Conservation (phyloP, 2,113 vertebrate species). For the Octodon degus region DNA sequence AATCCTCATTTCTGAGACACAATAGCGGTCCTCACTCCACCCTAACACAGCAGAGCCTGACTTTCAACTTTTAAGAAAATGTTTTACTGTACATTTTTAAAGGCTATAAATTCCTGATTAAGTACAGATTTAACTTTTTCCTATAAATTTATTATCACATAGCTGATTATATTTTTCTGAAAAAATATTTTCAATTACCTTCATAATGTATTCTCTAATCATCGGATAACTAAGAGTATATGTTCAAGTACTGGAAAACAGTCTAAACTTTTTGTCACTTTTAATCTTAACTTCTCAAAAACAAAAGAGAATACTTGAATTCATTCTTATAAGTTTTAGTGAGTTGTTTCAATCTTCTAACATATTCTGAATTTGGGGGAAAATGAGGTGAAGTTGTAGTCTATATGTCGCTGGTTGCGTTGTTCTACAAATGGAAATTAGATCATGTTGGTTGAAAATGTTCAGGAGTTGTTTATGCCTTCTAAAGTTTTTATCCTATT, state of each 20-base stretch:
- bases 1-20: not conserved
- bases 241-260: not conserved
- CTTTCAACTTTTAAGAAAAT: not conserved
- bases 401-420: not conserved
- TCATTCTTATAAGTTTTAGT: not conserved
- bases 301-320: not conserved
- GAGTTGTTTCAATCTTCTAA: not conserved
- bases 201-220: not conserved
- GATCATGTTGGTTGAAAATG: not conserved
- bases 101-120: not conserved
- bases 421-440: not conserved
- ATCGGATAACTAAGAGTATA: not conserved
- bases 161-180: not conserved
- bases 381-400: not conserved
- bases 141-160: not conserved
- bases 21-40: not conserved
- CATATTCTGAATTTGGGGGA: not conserved
- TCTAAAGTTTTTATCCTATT: not conserved
- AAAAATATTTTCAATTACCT: not conserved
- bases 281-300: not conserved
- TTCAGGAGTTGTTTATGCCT: not conserved
- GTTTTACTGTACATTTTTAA: not conserved
- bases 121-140: not conserved
- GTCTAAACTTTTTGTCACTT: not conserved
- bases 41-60: not conserved